Conservation (phyloP, 2,113 vertebrate species). For the Gavia stellata region DNA sequence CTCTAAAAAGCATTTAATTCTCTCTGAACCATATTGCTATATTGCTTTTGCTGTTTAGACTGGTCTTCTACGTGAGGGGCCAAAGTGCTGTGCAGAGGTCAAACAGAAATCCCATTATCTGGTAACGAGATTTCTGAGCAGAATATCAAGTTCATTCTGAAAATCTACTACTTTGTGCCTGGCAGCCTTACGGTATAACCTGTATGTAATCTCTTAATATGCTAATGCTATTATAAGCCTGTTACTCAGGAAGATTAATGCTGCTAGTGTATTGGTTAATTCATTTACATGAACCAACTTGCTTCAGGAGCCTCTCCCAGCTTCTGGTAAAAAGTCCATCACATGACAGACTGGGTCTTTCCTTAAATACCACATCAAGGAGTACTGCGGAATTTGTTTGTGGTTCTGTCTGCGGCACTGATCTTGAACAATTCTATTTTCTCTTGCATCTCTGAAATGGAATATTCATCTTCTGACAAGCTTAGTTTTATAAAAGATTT, state of each 20-base stretch:
- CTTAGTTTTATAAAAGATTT: background rate
- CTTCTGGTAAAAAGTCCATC: background rate
- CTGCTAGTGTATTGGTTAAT: slow-evolving; percentile 31
- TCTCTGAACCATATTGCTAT: background rate
- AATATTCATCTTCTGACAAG: background rate
- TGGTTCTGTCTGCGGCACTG: background rate
- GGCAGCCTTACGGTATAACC: background rate
- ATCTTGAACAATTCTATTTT: background rate
- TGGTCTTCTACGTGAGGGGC: background rate
- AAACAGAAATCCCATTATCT: slow-evolving; percentile 54
- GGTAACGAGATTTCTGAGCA: slow-evolving; percentile 56
- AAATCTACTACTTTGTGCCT: background rate
- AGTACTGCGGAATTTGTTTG: background rate
- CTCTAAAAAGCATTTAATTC: background rate
- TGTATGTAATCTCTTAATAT: slow-evolving; percentile 57
- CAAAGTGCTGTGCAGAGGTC: background rate
- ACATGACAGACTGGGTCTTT: background rate
- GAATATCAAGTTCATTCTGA: slow-evolving; percentile 24
- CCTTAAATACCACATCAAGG: background rate
- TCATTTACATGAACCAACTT: slow-evolving; percentile 38
- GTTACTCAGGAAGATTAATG: slow-evolving; percentile 33
- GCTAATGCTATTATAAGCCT: slow-evolving; percentile 30
- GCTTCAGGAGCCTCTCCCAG: slow-evolving; percentile 13
- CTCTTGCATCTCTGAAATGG: background rate
- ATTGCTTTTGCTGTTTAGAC: slow-evolving; percentile 4